Evolutionary conservation across 2,797 vertebrate species (phyloP).

Genomic region (Odontamblyopus lacepedii): DNA sequence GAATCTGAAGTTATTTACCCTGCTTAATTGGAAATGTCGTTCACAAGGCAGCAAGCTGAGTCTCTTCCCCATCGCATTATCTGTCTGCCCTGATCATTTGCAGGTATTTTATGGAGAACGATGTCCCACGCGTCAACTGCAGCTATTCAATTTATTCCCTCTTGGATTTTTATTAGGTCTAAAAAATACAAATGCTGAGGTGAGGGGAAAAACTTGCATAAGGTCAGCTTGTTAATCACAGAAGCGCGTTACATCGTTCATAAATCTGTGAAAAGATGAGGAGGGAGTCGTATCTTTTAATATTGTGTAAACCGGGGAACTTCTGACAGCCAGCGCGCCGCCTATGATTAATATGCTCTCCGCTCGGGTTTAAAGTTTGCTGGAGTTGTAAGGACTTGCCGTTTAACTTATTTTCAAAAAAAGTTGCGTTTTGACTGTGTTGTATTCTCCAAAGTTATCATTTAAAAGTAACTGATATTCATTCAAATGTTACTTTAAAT

Average conservation of each 20-base stretch:
- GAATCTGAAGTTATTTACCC: constrained; percentile 74
- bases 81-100: constrained; percentile 65
- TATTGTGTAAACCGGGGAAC: constrained; percentile 23
- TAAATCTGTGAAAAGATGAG: constrained; percentile 19
- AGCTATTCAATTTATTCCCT: constrained; percentile 57
- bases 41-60: constrained; percentile 66
- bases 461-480: neutral
- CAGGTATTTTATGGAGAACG: constrained; percentile 66
- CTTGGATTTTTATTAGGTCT: constrained; percentile 46
- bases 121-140: constrained; percentile 54
- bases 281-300: constrained; percentile 30
- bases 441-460: neutral
- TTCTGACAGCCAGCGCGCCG: constrained; percentile 31
- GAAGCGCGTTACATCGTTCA: constrained; percentile 29
- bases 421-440: neutral
- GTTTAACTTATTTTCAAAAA: neutral
- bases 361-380: constrained; percentile 34
- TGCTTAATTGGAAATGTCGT: constrained; percentile 81
- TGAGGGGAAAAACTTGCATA: constrained; percentile 33
- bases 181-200: constrained; percentile 53
- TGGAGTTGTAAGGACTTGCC: constrained; percentile 26
- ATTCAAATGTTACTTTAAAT: no score
- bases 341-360: constrained; percentile 48
- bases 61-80: constrained; percentile 62
- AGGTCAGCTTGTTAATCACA: constrained; percentile 53